These are phyloP conservation scores for Anticlea derivata DNA, from an alignment of 2,888 invertebrate genomes.

Conservation along the genomic window DNA sequence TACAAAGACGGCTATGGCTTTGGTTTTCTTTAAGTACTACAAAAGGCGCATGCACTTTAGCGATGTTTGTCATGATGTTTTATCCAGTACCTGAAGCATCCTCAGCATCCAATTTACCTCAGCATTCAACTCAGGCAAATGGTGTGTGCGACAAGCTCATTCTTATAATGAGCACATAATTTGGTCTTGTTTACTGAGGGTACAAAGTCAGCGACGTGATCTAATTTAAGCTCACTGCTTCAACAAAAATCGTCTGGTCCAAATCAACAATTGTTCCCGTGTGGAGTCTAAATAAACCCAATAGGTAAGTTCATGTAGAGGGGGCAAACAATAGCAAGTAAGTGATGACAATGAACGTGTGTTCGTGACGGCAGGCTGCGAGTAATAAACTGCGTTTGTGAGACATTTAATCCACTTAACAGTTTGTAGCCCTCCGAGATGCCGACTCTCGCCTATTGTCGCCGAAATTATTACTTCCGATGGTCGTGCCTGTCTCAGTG, in stretches of 20 bases:
- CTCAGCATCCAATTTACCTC: background rate
- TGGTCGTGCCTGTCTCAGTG: slow-evolving; percentile 35
- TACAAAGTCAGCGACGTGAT: slow-evolving; percentile 48
- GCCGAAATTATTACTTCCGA: slow-evolving; percentile 63
- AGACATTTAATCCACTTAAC: slow-evolving; percentile 76
- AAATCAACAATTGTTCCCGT: slow-evolving; percentile 28
- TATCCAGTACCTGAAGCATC: background rate
- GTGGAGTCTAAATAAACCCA: slow-evolving; percentile 38
- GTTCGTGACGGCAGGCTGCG: slow-evolving; percentile 53
- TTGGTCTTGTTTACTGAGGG: slow-evolving; percentile 31
- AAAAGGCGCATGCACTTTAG: background rate
- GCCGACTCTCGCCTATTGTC: slow-evolving; percentile 53
- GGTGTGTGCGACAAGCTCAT: slow-evolving; percentile 15
- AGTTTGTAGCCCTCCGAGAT: slow-evolving; percentile 61
- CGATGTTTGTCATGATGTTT: background rate
- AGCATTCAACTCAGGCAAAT: slow-evolving; percentile 5
- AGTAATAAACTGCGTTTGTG: slow-evolving; percentile 69
- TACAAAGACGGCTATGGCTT: slow-evolving; percentile 3
- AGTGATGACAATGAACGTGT: slow-evolving; percentile 57
- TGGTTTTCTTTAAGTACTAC: background rate
- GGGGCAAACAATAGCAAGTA: slow-evolving; percentile 57
- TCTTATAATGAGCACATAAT: slow-evolving; percentile 29
- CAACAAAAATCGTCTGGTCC: slow-evolving; percentile 44
- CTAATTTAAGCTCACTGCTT: slow-evolving; percentile 49
- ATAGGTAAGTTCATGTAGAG: slow-evolving; percentile 17